A percentile compares a stretch with the other conserved stretches of the same genome.
Conservation (phyloP, 2,113 vertebrate genomes). For the Muscicapa adusta region DNA sequence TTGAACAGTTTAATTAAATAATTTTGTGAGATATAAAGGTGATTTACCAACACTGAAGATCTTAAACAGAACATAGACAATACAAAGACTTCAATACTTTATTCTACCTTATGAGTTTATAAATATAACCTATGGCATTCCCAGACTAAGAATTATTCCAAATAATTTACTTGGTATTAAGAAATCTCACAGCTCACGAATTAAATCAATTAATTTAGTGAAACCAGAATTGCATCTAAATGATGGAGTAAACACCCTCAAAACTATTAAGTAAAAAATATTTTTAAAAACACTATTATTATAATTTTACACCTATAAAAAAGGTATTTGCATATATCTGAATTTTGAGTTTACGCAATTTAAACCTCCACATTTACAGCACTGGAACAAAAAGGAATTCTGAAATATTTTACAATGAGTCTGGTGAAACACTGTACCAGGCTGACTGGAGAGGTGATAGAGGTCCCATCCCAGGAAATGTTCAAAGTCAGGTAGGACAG, state of each 20-base stretch:
- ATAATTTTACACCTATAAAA: neutral
- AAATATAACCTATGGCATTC: neutral
- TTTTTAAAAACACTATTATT: neutral
- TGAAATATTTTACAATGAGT: neutral
- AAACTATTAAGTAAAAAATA: neutral
- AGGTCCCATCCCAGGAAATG: neutral
- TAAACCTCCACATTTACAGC: fast-evolving
- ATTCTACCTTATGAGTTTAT: neutral
- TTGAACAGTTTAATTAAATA: neutral
- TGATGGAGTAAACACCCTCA: neutral
- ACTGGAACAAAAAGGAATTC: neutral
- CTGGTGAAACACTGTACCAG: neutral
- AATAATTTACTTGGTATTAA: neutral
- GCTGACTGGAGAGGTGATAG: neutral
- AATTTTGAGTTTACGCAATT: neutral
- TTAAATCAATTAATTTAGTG: neutral
- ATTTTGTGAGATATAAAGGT: neutral
- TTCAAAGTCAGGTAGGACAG: neutral
- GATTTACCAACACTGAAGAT: neutral
- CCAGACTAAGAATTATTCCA: neutral
- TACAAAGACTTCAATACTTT: neutral
- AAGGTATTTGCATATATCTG: neutral
- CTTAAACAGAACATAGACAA: neutral
- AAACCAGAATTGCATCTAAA: neutral
- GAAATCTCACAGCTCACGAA: neutral